phyloP scores from a whole-genome alignment of 2,797 vertebrate species.

The Acropternis orthonyx region DNA sequence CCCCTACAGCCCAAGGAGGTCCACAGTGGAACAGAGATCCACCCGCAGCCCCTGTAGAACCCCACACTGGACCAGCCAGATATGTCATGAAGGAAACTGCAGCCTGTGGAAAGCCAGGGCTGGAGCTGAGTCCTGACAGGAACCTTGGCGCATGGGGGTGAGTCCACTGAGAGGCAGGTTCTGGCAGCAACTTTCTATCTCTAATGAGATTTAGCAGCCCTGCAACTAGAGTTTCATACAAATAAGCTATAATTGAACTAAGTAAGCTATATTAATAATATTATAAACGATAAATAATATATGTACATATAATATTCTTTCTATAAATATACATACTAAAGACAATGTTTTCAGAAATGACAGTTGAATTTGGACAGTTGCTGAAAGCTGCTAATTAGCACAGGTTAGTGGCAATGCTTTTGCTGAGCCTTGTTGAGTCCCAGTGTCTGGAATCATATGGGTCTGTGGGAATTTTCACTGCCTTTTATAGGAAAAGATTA shows the following conservation, averaged over 20 bases:
- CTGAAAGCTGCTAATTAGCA: not conserved
- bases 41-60: not conserved
- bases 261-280: not conserved
- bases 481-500: not conserved
- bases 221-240: not conserved
- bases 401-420: not conserved
- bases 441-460: not conserved
- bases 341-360: not conserved
- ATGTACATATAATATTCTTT: not conserved
- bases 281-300: not conserved
- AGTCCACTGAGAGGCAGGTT: not conserved
- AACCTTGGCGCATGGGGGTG: not conserved
- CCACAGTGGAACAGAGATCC: rapidly evolving
- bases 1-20: not conserved
- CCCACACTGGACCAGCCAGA: rapidly evolving
- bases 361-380: not conserved
- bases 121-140: not conserved
- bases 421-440: not conserved
- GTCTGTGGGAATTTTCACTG: not conserved
- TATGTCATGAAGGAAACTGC: not conserved
- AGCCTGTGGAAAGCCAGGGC: not conserved
- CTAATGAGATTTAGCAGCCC: not conserved
- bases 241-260: not conserved
- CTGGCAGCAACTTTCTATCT: not conserved
- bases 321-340: not conserved